Base-by-base conservation (phyloP, 1,140 invertebrate genomes). In the Pseudachorutes palmiensis region DNA sequence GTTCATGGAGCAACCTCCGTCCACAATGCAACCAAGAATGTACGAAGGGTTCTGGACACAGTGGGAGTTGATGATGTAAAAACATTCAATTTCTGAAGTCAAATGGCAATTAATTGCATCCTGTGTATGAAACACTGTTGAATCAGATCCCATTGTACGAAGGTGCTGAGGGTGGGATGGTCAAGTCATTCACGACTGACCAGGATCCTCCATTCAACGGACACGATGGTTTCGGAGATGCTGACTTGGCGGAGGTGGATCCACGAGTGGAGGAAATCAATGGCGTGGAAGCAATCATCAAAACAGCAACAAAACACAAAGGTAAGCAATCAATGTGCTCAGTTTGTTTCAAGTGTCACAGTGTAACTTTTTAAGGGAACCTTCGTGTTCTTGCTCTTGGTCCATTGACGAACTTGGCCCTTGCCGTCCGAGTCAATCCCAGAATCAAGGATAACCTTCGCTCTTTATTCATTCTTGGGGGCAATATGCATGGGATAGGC, bases 391-490 rank as follows among this genome's bases (percentile, higher is more conserved):
- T 64, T 2, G 62, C 62, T 19, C 72, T 90, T 31, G 90, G 83
- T 0, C 88, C 90, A 0, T 76, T 91, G 31, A 91, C 89, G 1
- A 92, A 91, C 75, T 76, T 90, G 49, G 89, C 89, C 3, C 71
- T 90, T 59, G 83, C 88, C 2, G 81, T 87, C 16, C 82, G 84
- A 72, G 80, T 88, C 68, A 86, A 86, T 74, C 82, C 83, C 2
- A 71, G 83, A 31, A 86, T 91, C 74, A 76, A 81, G 0, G 69
- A 79, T 0, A 81, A 83, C 49, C 76, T 90, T 0, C 84, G 85
- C 70, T 82, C 84, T 59, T 76, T 90, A 60, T 85, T 81, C 67
- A 81, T 90, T 2, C 89, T 91, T 87, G 89, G 89, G 33, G 89
- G 89, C 70, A 91, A 90, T 78, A 80, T 81, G 67, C 80, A 80